Percentiles rank a stretch among this genome's conserved stretches.
These are phyloP conservation scores for Engraulis encrasicolus DNA, from an alignment of 2,113 vertebrate genomes.

Conservation along the genomic window DNA sequence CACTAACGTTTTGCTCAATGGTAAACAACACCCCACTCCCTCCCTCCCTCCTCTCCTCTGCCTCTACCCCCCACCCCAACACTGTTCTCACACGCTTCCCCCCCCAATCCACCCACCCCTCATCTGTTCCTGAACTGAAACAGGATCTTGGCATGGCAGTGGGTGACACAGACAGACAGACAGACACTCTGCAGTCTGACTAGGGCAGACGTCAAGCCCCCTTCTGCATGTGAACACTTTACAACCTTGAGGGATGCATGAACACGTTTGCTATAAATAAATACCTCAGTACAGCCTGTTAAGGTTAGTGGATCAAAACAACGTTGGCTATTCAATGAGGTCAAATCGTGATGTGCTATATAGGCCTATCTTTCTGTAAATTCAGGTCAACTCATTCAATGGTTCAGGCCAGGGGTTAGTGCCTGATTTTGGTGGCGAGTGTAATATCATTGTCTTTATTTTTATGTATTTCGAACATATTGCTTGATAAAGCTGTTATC, in stretches of 20 bases:
- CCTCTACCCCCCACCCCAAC: slow-evolving; percentile 48
- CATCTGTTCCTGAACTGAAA: slow-evolving; percentile 56
- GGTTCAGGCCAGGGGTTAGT: too few species aligned
- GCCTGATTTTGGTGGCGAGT: too few species aligned
- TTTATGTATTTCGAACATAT: too few species aligned
- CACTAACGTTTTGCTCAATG: slow-evolving; percentile 50
- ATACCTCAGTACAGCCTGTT: neutral
- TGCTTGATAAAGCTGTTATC: too few species aligned
- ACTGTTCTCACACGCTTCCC: slow-evolving; percentile 46
- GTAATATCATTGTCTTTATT: too few species aligned
- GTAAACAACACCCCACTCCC: too few species aligned
- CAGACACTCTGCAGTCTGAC: neutral
- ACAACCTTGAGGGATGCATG: neutral
- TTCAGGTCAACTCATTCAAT: too few species aligned
- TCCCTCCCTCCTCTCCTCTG: slow-evolving; percentile 34
- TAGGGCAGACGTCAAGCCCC: neutral
- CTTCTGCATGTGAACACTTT: neutral
- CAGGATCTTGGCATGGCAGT: slow-evolving; percentile 45
- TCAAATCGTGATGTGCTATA: neutral
- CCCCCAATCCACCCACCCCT: slow-evolving; percentile 8
- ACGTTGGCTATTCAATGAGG: neutral
- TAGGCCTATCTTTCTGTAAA: neutral
- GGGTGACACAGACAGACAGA: slow-evolving; percentile 41
- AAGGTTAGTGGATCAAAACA: slow-evolving; percentile 10
- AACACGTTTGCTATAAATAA: neutral